phyloP scores from a whole-genome alignment of 2,113 vertebrate genomes.

The Calonectris borealis region DNA sequence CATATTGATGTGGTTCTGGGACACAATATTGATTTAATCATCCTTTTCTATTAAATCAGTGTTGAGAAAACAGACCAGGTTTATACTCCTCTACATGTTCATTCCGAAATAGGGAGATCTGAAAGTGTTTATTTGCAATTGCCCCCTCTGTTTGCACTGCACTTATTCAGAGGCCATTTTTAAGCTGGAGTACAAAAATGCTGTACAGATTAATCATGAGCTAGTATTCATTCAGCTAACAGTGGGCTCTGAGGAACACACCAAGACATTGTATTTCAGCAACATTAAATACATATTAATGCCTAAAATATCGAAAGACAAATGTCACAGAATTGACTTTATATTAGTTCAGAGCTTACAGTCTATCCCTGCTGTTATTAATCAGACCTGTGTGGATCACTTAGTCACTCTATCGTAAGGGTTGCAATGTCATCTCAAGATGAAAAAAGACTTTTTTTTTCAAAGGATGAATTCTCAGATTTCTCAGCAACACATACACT shows the following conservation, averaged over 20 bases:
- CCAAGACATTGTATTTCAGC: slow-evolving; percentile 1
- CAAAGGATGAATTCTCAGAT: slow-evolving; percentile 43
- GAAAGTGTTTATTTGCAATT: slow-evolving; percentile 32
- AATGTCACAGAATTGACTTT: slow-evolving; percentile 26
- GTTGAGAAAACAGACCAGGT: slow-evolving; percentile 38
- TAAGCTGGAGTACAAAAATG: slow-evolving; percentile 5
- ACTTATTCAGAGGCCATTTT: slow-evolving; percentile 40
- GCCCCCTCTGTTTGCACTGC: neutral
- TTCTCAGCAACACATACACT: slow-evolving; percentile 10
- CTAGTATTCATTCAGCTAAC: neutral
- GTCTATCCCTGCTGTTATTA: neutral
- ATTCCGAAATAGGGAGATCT: neutral
- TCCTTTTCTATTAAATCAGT: slow-evolving; percentile 56
- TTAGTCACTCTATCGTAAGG: slow-evolving; percentile 3
- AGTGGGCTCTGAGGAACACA: slow-evolving; percentile 16
- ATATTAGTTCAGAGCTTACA: slow-evolving; percentile 1
- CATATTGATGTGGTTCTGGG: slow-evolving; percentile 42
- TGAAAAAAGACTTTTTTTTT: slow-evolving; percentile 35
- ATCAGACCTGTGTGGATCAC: slow-evolving; percentile 5
- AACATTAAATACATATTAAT: slow-evolving; percentile 2
- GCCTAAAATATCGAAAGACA: slow-evolving; percentile 28
- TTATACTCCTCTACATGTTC: neutral
- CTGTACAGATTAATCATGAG: neutral
- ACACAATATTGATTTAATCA: slow-evolving; percentile 61
- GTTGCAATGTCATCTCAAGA: slow-evolving; percentile 40